Evolutionary conservation across 2,113 vertebrate genomes (phyloP).

Genomic region (Rhynchomys soricoides): DNA sequence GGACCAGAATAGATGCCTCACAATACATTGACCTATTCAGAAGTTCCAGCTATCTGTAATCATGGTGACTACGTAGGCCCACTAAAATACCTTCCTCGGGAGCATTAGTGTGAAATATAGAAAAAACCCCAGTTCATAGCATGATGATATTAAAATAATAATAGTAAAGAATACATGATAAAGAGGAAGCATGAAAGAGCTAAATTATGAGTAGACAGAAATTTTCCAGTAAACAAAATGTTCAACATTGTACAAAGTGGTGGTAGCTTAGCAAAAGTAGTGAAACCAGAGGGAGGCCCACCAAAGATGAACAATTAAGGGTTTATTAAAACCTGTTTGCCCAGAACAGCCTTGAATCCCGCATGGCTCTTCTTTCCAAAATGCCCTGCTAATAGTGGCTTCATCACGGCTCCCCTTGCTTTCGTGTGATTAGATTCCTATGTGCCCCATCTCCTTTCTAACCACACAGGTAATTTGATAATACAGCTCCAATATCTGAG

Average conservation of each 20-base stretch:
- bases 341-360: not conserved
- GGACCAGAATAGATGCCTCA: not conserved
- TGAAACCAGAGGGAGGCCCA: not conserved
- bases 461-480: not conserved
- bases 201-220: conserved; percentile 25
- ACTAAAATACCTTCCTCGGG: not conserved
- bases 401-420: not conserved
- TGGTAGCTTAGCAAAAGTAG: not conserved
- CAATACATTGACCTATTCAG: not conserved
- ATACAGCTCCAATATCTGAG: not conserved
- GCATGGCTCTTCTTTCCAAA: not conserved
- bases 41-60: not conserved
- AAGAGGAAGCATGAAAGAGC: not conserved
- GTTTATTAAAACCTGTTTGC: not conserved
- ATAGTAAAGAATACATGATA: not conserved
- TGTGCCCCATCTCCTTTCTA: not conserved
- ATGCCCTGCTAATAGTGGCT: too few species aligned
- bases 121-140: not conserved
- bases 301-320: not conserved
- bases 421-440: not conserved
- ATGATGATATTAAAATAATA: not conserved
- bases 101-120: not conserved
- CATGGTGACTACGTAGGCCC: not conserved
- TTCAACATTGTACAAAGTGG: not conserved
- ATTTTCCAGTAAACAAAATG: not conserved